Evolutionary conservation across 2,797 vertebrate genomes (phyloP), one percentile per base, ranked within the genome.

Genomic region (Adrianichthys oophorus): DNA sequence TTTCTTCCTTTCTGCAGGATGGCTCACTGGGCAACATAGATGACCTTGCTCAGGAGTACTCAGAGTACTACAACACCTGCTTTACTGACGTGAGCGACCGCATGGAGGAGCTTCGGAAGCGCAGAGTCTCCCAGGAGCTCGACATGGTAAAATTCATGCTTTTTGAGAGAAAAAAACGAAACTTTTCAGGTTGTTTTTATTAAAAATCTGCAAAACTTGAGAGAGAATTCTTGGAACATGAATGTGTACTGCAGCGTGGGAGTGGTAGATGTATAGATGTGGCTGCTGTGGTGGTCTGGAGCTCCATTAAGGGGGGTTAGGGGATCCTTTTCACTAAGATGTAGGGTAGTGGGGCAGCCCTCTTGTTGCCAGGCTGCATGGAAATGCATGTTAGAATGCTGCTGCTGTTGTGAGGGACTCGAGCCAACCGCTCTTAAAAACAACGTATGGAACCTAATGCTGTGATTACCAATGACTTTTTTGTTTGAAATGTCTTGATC

Each of bases 1-100:
- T 32, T 18, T 71, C 64, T 10, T 43, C 72, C 41, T 61, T 23
- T 76, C 17, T 70, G 14, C 65, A 99, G 98, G 98, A 99, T 61
- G 98, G 98, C 72, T 99, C 98, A 50, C 85, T 99, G 88, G 98
- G 95, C 60, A 99, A 95, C 84, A 99, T 99, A 70, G 97, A 99
- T 82, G 98, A 99, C 85, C 91, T 99, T 82, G 95, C 97, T 0
- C 94, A 99, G 81, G 96, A 99, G 84, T 98, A 98, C 89, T 95
- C 98, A 0, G 96, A 98, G 82, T 99, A 99, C 79, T 99, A 98
- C 85, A 98, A 97, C 65, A 98, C 97, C 76, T 97, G 95, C 79
- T 95, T 97, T 83, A 93, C 94, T 0, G 97, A 99, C 74, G 96
- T 99, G 74, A 94, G 92, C 1, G 97, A 98, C 74, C 94, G 96